These are phyloP conservation scores for Oedothorax gibbosus DNA, from an alignment of 1,140 invertebrate species.

Conservation along the genomic window DNA sequence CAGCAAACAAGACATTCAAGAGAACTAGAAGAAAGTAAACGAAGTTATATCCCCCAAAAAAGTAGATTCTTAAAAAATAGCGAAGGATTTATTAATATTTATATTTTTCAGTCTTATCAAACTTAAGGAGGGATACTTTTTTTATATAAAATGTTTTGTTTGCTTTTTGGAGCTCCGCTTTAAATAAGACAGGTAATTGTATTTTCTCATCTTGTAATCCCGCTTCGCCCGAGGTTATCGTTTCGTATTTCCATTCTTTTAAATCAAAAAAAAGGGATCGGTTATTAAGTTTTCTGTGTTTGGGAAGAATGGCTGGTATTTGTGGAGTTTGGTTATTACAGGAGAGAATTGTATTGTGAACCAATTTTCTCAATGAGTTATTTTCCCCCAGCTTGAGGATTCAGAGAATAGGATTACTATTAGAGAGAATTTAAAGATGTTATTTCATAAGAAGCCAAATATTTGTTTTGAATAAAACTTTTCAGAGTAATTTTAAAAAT, in stretches of 20 bases:
- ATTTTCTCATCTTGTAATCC: conserved; percentile 39
- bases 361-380: too few species aligned
- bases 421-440: too few species aligned
- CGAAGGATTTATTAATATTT: conserved; percentile 49
- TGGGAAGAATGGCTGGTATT: too few species aligned
- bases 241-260: background rate
- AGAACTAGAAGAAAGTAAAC: background rate
- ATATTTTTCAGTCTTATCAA: conserved; percentile 42
- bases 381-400: too few species aligned
- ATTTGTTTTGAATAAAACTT: too few species aligned
- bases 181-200: conserved; percentile 55
- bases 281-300: too few species aligned
- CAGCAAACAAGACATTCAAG: conserved; percentile 2
- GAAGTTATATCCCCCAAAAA: conserved; percentile 10
- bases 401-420: too few species aligned
- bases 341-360: too few species aligned
- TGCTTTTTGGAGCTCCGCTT: conserved; percentile 26
- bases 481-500: too few species aligned
- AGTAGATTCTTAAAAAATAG: conserved; percentile 9
- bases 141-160: background rate
- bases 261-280: too few species aligned
- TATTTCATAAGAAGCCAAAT: too few species aligned
- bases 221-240: conserved; percentile 17
- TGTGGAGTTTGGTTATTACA: too few species aligned
- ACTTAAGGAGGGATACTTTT: background rate